These are phyloP conservation scores for Gobiocypris rarus DNA, from an alignment of 2,113 vertebrate species.

Conservation along the genomic window DNA sequence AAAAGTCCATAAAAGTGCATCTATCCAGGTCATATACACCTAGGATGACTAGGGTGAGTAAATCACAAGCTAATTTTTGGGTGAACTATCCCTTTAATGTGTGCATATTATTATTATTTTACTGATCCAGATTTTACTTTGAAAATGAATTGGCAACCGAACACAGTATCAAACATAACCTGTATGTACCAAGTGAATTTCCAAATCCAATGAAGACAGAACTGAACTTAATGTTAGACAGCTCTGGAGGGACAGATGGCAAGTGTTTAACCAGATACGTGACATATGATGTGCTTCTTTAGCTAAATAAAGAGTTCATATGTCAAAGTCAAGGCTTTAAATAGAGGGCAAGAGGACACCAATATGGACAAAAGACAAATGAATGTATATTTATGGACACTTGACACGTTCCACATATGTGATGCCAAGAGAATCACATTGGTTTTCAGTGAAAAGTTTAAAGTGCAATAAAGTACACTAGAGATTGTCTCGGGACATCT, in stretches of 20 bases:
- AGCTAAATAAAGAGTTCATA: constrained; percentile 25
- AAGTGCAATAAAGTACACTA: background rate
- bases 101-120: no score
- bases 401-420: background rate
- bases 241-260: background rate
- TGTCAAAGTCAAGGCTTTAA: constrained; percentile 25
- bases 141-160: background rate
- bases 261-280: background rate
- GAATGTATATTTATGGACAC: background rate
- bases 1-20: no score
- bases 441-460: background rate
- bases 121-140: no score
- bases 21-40: no score
- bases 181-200: background rate
- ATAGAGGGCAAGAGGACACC: background rate
- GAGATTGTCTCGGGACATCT: background rate
- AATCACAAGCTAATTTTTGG: no score
- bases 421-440: background rate
- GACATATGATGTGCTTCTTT: constrained; percentile 23
- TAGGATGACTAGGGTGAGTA: no score
- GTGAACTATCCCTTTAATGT: no score
- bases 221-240: background rate
- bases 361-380: background rate
- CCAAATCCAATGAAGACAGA: background rate
- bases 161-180: background rate